phyloP scores from a whole-genome alignment of 2,888 invertebrate species.

The Callosobruchus maculatus region DNA sequence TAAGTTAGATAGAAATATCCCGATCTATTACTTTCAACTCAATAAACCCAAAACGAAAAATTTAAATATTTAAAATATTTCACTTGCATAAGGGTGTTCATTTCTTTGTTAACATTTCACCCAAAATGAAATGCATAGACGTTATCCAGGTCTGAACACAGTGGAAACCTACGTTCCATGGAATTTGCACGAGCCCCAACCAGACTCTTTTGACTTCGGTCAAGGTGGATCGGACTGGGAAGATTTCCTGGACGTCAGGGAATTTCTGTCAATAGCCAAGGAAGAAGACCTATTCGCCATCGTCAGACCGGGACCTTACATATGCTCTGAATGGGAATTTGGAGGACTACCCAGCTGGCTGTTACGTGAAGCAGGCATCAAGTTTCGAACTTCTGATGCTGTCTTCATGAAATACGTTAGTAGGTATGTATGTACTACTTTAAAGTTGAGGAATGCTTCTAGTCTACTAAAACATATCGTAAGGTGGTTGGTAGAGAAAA shows the following conservation, averaged over 20 bases:
- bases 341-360: constrained; percentile 45
- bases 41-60: too few species aligned
- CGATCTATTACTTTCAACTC: too few species aligned
- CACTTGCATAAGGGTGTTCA: too few species aligned
- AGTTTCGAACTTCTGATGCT: constrained; percentile 43
- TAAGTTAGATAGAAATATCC: too few species aligned
- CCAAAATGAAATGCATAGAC: neutral
- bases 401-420: constrained; percentile 38
- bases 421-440: constrained; percentile 33
- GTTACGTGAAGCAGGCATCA: constrained; percentile 48
- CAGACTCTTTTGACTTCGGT: constrained; percentile 56
- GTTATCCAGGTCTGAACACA: constrained; percentile 70
- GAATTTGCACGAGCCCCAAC: constrained; percentile 80
- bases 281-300: constrained; percentile 76
- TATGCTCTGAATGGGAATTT: constrained; percentile 85
- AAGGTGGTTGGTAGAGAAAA: too few species aligned
- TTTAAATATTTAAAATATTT: too few species aligned
- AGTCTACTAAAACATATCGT: too few species aligned
- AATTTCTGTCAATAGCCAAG: constrained; percentile 69
- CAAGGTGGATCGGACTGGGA: constrained; percentile 52
- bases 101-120: too few species aligned
- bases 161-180: constrained; percentile 85
- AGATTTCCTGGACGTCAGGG: constrained; percentile 55
- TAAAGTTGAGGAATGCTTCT: too few species aligned
- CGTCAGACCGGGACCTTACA: constrained; percentile 85